Conservation (phyloP, 2,888 invertebrate species). For the Drosophila mercatorum region DNA sequence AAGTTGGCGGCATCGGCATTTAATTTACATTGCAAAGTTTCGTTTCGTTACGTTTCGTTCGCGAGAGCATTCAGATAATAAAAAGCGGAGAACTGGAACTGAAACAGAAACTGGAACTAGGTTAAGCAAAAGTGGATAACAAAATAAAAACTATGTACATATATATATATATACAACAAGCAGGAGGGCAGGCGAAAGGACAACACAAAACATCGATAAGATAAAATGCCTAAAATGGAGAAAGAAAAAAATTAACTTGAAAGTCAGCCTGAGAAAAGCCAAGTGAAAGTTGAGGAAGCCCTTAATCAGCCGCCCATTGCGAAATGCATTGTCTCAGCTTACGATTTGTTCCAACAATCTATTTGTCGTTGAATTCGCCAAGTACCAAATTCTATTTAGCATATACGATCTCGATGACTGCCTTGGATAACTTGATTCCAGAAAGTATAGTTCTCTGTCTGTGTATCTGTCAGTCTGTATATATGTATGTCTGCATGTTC, state of each 20-base stretch:
- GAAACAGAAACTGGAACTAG: conserved; percentile 48
- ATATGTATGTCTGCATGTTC: background rate
- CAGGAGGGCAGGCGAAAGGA: conserved; percentile 17
- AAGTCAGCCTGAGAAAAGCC: conserved; percentile 18
- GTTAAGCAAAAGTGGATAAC: conserved; percentile 62
- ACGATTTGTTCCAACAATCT: conserved; percentile 8
- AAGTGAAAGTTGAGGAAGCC: conserved; percentile 45
- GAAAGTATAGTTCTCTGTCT: background rate
- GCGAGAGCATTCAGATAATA: conserved; percentile 67
- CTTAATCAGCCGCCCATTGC: conserved; percentile 48
- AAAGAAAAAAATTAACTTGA: conserved; percentile 1
- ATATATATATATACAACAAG: conserved; percentile 19
- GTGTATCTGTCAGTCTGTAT: background rate
- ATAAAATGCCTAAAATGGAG: conserved; percentile 34
- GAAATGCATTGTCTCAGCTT: conserved; percentile 2
- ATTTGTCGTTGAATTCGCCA: background rate
- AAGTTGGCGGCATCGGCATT: conserved; percentile 71
- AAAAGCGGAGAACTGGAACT: conserved; percentile 53
- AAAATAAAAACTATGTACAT: conserved; percentile 42
- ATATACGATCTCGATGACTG: background rate
- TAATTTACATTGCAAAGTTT: conserved; percentile 78
- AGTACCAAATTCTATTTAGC: background rate
- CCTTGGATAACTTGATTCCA: background rate
- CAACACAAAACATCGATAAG: conserved; percentile 56
- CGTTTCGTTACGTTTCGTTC: conserved; percentile 44